Percentiles rank a stretch among this genome's conserved stretches.
Conservation (phyloP, 2,113 vertebrate genomes). For the Strigops habroptila region DNA sequence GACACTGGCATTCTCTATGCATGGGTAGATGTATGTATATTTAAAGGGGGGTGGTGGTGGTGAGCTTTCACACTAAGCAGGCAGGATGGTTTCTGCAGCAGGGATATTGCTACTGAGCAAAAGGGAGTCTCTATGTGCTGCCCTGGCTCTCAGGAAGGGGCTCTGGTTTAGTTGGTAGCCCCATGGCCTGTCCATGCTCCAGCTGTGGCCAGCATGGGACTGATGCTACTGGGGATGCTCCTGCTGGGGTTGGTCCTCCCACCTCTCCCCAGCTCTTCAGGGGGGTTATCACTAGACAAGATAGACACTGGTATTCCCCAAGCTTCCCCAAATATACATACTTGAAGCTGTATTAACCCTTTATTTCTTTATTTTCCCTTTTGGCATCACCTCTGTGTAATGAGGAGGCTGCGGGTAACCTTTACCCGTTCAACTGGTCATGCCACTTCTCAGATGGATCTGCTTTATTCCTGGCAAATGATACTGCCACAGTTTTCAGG, state of each 20-base stretch:
- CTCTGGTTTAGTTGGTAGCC: background rate
- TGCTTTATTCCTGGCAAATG: slow-evolving; percentile 35
- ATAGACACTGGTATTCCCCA: background rate
- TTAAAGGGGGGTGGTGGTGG: background rate
- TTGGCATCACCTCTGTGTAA: background rate
- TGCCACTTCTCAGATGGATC: slow-evolving; percentile 23
- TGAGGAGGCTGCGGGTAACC: background rate
- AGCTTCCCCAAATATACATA: background rate
- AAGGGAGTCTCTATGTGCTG: background rate
- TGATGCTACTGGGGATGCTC: background rate
- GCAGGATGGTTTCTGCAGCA: background rate
- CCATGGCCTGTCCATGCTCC: background rate
- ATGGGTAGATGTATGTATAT: background rate
- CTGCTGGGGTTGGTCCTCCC: rapidly evolving
- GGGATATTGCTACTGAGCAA: background rate
- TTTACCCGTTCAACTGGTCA: slow-evolving; percentile 29
- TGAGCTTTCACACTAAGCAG: background rate
- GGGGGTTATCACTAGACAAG: background rate
- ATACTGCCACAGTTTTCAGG: slow-evolving; percentile 1
- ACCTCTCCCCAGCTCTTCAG: background rate
- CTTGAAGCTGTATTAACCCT: background rate
- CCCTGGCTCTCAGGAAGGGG: background rate
- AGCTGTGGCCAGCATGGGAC: rapidly evolving
- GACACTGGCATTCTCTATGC: background rate
- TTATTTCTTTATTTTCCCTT: background rate